phyloP scores from a whole-genome alignment of 2,113 vertebrate genomes.

The human region DNA sequence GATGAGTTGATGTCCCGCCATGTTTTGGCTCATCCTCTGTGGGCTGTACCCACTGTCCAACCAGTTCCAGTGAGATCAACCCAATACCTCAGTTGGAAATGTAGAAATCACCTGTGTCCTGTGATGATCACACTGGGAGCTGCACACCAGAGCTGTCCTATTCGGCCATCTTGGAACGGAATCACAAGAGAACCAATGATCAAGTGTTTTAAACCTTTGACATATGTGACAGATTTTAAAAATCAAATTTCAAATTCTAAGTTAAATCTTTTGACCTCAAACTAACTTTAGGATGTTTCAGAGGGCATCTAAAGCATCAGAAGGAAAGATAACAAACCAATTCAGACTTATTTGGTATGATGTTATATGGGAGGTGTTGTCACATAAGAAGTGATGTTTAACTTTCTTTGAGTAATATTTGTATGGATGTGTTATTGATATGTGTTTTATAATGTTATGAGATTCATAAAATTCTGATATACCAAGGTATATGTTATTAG shows the following conservation, averaged over 20 bases:
- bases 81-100: too few relatives aligned
- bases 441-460: background rate
- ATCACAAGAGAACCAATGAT: background rate
- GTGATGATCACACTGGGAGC: too few relatives aligned
- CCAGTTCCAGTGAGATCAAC: too few relatives aligned
- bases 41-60: too few relatives aligned
- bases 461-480: background rate
- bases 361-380: background rate
- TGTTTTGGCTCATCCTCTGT: too few relatives aligned
- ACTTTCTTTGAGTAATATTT: background rate
- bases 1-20: too few relatives aligned
- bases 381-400: background rate
- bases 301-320: background rate
- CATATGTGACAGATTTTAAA: background rate
- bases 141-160: too few relatives aligned
- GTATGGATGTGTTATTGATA: background rate
- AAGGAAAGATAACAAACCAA: background rate
- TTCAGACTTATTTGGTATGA: background rate
- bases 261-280: background rate
- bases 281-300: background rate
- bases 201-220: background rate
- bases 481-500: background rate
- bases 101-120: too few relatives aligned
- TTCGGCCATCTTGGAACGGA: too few relatives aligned
- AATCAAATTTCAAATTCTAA: background rate